These are phyloP conservation scores for Choristoneura rosaceana DNA, from an alignment of 2,888 invertebrate genomes.

Conservation along the genomic window DNA sequence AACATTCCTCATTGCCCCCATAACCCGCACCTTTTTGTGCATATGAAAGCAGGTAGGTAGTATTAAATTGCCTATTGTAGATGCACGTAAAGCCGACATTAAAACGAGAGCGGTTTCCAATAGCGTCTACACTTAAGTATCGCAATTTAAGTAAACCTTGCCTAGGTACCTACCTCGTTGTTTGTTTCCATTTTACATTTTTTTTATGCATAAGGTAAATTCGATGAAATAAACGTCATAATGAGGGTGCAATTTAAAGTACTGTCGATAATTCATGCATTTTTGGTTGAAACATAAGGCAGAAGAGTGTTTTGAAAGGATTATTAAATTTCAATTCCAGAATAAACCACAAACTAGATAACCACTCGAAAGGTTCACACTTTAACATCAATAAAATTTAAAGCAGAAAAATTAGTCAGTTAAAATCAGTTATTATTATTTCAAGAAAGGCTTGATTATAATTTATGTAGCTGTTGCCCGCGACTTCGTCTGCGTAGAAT, in stretches of 20 bases:
- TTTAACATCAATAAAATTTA: background rate
- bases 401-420: background rate
- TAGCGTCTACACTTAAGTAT: constrained; percentile 67
- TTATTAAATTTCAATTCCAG: background rate
- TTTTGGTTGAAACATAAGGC: background rate
- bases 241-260: too few species aligned
- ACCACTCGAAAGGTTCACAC: background rate
- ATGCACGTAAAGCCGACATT: constrained; percentile 72
- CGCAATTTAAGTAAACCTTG: constrained; percentile 22
- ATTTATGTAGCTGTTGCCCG: too few species aligned
- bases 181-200: constrained; percentile 17
- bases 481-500: too few species aligned
- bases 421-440: background rate
- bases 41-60: constrained; percentile 53
- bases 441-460: background rate
- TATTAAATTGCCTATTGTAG: constrained; percentile 77
- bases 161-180: background rate
- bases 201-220: background rate
- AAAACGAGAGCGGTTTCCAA: constrained; percentile 74
- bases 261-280: too few species aligned
- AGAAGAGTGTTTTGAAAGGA: background rate
- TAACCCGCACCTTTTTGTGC: constrained; percentile 56
- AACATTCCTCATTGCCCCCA: constrained; percentile 43
- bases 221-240: background rate
- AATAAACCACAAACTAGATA: too few species aligned